Base-by-base conservation (phyloP, 2,113 vertebrate species). In the Formicarius rufipectus region DNA sequence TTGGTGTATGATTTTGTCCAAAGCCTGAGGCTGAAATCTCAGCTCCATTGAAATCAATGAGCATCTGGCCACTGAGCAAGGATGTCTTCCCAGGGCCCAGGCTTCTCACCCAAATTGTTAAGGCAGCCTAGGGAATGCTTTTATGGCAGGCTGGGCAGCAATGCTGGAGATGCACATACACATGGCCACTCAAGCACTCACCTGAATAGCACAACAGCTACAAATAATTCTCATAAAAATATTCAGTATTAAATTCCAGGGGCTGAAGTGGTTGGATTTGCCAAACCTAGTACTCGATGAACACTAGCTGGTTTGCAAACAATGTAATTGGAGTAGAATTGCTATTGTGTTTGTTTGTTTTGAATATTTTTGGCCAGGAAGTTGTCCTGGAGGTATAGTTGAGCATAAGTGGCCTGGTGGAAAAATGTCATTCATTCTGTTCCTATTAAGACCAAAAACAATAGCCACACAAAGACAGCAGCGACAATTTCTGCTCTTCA, bases 271-370 rank as follows among this genome's bases (percentile, higher is more conserved):
- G 50, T 72, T 40, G 68, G 37, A 74, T 88, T 90, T 92, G 95
- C 95, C 96, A 93, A 84, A 87, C 85, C 80, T 94, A 94, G 96
- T 93, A 96, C 88, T 96, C 95, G 92, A 96, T 81, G 95, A 97
- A 97, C 60, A 42, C 90, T 93, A 95, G 82, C 72, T 64, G 83
- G 88, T 93, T 96, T 97, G 93, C 90, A 96, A 96, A 96, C 95
- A 97, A 96, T 86, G 92, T 96, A 95, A 96, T 95, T 96, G 95
- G 93, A 96, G 95, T 87, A 96, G 95, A 96, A 94, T 97, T 96
- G 95, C 92, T 95, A 97, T 96, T 97, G 96, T 97, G 90, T 90
- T 91, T 96, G 83, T 96, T 97, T 96, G 92, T 97, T 97, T 96
- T 97, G 95, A 97, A 50, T 96, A 95, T 96, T 95, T 96, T 97